These are phyloP conservation scores for Gobio gobio DNA, from an alignment of 2,113 vertebrate genomes.

Conservation along the genomic window DNA sequence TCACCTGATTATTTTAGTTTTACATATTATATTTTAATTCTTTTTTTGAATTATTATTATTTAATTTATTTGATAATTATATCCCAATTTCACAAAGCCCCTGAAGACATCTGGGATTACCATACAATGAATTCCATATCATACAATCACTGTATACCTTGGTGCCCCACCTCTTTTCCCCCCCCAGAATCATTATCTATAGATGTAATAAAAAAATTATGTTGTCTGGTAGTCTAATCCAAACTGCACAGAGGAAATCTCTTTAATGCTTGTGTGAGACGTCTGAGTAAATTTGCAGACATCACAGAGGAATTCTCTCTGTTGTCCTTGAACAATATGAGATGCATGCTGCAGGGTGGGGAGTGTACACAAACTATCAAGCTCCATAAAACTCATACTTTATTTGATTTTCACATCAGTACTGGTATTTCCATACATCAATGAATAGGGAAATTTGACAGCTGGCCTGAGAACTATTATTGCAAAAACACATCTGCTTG, in stretches of 20 bases:
- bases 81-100: background rate
- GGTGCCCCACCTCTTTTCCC: background rate
- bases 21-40: background rate
- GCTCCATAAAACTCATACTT: background rate
- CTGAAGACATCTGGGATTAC: background rate
- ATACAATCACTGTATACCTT: background rate
- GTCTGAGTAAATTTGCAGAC: background rate
- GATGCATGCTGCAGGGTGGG: background rate
- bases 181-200: background rate
- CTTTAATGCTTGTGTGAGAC: background rate
- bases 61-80: background rate
- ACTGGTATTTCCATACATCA: conserved; percentile 6
- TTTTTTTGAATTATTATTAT: background rate
- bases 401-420: background rate
- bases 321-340: conserved; percentile 6
- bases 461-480: conserved; percentile 50
- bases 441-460: conserved; percentile 40
- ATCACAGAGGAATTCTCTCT: background rate
- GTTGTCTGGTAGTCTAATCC: background rate
- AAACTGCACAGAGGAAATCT: background rate
- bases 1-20: background rate
- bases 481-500: conserved; percentile 48
- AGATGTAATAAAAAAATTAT: too few relatives aligned
- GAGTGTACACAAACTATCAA: conserved; percentile 19
- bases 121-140: background rate